Conservation (phyloP, 1,140 invertebrate species). For the Amyelois transitella region DNA sequence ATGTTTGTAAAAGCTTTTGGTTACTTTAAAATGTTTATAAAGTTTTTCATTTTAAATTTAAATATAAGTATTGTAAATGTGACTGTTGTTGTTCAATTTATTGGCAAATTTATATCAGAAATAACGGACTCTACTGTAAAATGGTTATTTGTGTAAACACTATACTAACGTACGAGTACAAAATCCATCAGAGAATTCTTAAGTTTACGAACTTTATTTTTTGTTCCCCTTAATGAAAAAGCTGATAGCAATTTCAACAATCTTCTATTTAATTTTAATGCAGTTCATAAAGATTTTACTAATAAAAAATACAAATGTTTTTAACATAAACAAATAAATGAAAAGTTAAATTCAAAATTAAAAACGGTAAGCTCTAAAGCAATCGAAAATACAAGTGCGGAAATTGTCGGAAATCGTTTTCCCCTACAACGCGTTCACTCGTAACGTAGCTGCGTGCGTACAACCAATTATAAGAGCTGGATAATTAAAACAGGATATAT, state of each 20-base stretch:
- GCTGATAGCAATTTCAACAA: too few relatives aligned
- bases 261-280: too few relatives aligned
- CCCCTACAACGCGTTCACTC: slow-evolving; percentile 1
- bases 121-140: too few relatives aligned
- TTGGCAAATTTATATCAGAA: too few relatives aligned
- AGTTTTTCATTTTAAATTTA: not conserved
- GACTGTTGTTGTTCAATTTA: too few relatives aligned
- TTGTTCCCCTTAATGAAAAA: too few relatives aligned
- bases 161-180: too few relatives aligned
- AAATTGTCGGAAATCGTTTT: slow-evolving; percentile 2
- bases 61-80: too few relatives aligned
- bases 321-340: not conserved
- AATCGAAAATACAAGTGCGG: not conserved
- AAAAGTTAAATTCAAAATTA: not conserved
- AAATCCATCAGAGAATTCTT: too few relatives aligned
- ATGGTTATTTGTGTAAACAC: too few relatives aligned
- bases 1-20: not conserved
- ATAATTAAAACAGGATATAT: slow-evolving; percentile 65
- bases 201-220: too few relatives aligned
- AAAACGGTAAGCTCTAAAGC: not conserved
- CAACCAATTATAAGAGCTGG: slow-evolving; percentile 43
- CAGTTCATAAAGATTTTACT: not conserved
- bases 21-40: too few relatives aligned
- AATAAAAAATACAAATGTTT: not conserved
- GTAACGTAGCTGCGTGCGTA: slow-evolving; percentile 33